Evolutionary conservation across 2,797 vertebrate species (phyloP).

Genomic region (Crax fasciolata): DNA sequence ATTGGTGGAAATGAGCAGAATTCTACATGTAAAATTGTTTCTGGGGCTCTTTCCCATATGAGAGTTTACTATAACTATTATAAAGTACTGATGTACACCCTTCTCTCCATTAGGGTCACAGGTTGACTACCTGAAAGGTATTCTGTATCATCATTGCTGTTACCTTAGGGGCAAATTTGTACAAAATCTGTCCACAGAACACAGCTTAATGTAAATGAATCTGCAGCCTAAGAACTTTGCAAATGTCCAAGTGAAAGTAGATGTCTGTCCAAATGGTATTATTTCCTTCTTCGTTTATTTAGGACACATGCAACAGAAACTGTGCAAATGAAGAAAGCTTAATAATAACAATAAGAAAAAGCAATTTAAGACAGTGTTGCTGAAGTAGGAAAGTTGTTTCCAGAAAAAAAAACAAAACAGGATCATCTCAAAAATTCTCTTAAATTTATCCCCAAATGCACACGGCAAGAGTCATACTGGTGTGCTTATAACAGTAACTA

Average conservation of each 20-base stretch:
- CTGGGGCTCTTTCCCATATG: background rate
- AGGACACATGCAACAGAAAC: background rate
- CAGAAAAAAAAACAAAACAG: background rate
- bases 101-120: background rate
- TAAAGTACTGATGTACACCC: background rate
- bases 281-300: background rate
- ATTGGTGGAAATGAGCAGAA: background rate
- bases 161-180: background rate
- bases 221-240: background rate
- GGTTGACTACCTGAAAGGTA: background rate
- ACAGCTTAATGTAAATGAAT: background rate
- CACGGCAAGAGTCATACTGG: background rate
- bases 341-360: background rate
- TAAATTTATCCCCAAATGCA: background rate
- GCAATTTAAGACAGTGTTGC: background rate
- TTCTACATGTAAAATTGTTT: background rate
- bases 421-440: background rate
- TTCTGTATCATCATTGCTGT: background rate
- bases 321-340: background rate
- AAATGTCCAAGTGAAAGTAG: background rate
- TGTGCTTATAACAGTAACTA: background rate
- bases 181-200: background rate
- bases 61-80: background rate
- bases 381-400: background rate
- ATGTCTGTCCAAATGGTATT: background rate